Conservation (phyloP, 2,888 invertebrate species). For the Leptinotarsa rubiginosa region DNA sequence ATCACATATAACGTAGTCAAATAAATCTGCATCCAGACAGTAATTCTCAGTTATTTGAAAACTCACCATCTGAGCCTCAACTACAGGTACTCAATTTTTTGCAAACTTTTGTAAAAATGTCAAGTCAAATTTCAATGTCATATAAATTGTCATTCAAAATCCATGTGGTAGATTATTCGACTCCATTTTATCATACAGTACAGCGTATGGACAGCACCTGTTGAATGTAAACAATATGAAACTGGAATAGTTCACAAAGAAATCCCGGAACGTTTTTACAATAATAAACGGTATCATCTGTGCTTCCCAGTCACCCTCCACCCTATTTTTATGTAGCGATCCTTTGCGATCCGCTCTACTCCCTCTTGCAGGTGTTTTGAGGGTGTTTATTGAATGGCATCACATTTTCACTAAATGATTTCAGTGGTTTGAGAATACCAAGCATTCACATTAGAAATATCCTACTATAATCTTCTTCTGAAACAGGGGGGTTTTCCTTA, state of each 20-base stretch:
- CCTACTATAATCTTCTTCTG: slow-evolving; percentile 37
- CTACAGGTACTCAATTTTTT: no score
- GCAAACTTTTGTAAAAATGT: no score
- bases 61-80: no score
- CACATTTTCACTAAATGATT: slow-evolving; percentile 33
- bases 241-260: slow-evolving; percentile 8
- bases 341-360: slow-evolving; percentile 17
- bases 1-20: no score
- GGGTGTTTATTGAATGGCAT: slow-evolving; percentile 43
- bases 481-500: slow-evolving; percentile 31
- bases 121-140: not conserved
- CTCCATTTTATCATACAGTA: slow-evolving; percentile 24
- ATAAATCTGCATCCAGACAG: not conserved
- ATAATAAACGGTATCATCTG: slow-evolving; percentile 19
- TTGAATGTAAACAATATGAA: slow-evolving; percentile 31
- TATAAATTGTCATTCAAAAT: slow-evolving; percentile 20
- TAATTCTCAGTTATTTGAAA: no score
- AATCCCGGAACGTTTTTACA: slow-evolving; percentile 17
- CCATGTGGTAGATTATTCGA: slow-evolving; percentile 24
- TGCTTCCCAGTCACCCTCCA: not conserved
- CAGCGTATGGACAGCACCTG: slow-evolving; percentile 36
- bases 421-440: slow-evolving; percentile 32
- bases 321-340: slow-evolving; percentile 23
- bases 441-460: slow-evolving; percentile 32
- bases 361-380: slow-evolving; percentile 46